Evolutionary conservation across 2,113 vertebrate species (phyloP).

Genomic region (Corydoras sp.): DNA sequence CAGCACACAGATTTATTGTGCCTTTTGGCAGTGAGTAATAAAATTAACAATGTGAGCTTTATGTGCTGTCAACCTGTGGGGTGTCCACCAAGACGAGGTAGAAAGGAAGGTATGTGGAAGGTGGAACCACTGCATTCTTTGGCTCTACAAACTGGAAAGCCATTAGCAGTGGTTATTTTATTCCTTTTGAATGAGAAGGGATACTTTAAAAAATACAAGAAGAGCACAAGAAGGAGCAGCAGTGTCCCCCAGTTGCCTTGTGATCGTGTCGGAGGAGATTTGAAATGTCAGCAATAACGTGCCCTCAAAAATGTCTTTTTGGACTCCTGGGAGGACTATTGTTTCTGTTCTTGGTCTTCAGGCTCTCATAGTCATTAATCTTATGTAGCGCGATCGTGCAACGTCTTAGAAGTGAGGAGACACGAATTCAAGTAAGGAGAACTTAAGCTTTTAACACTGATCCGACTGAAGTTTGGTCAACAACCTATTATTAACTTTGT

Average conservation of each 20-base stretch:
- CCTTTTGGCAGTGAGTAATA: conserved; percentile 22
- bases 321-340: neutral
- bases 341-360: neutral
- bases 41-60: conserved; percentile 39
- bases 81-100: neutral
- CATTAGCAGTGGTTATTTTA: conserved; percentile 60
- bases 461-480: too few species aligned
- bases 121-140: conserved; percentile 45
- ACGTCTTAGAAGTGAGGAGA: too few species aligned
- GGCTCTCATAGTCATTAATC: neutral
- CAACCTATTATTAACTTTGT: too few species aligned
- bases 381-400: too few species aligned
- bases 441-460: too few species aligned
- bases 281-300: conserved; percentile 48
- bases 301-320: neutral
- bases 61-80: conserved; percentile 7
- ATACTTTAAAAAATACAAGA: conserved; percentile 33
- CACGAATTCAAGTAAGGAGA: too few species aligned
- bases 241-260: conserved; percentile 37
- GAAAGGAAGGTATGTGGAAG: conserved; percentile 36
- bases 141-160: conserved; percentile 52
- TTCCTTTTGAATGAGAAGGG: conserved; percentile 33
- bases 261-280: conserved; percentile 23
- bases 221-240: conserved; percentile 38
- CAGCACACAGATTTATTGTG: conserved; percentile 28